A percentile compares a stretch with the other conserved stretches of the same genome.
Conservation (phyloP, 2,888 invertebrate genomes). For the Lacanobia oleracea region DNA sequence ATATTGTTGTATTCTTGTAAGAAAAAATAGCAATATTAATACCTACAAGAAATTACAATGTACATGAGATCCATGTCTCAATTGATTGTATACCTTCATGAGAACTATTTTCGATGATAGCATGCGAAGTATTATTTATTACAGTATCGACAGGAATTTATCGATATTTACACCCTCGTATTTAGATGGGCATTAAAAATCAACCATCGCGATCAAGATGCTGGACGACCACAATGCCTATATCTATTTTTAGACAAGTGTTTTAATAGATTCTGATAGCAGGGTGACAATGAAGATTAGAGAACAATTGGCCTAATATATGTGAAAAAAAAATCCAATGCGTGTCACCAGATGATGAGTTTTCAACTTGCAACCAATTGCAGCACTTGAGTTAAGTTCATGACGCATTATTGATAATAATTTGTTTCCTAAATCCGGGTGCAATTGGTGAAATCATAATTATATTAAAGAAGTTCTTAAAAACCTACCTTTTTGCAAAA, state of each 20-base stretch:
- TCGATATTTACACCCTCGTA: slow-evolving; percentile 64
- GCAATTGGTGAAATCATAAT: too few species aligned
- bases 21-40: not conserved
- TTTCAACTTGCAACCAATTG: too few species aligned
- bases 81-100: slow-evolving; percentile 1
- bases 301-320: not conserved
- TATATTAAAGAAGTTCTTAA: not conserved
- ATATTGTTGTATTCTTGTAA: not conserved
- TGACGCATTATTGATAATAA: not conserved
- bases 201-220: slow-evolving; percentile 65
- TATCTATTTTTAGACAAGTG: slow-evolving; percentile 75
- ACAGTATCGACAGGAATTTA: slow-evolving; percentile 37
- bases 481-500: not conserved
- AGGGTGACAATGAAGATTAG: slow-evolving; percentile 62
- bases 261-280: slow-evolving; percentile 72
- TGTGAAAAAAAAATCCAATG: too few species aligned
- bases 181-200: slow-evolving; percentile 69
- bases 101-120: slow-evolving; percentile 1
- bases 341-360: too few species aligned
- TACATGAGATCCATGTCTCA: not conserved
- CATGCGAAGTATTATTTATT: slow-evolving; percentile 28
- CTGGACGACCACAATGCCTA: slow-evolving; percentile 69
- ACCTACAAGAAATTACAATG: not conserved
- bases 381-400: too few species aligned
- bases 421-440: not conserved